Evolutionary conservation across 2,797 vertebrate genomes (phyloP), one percentile per base, ranked within the genome.

Genomic region (Gorsachius magnificus): DNA sequence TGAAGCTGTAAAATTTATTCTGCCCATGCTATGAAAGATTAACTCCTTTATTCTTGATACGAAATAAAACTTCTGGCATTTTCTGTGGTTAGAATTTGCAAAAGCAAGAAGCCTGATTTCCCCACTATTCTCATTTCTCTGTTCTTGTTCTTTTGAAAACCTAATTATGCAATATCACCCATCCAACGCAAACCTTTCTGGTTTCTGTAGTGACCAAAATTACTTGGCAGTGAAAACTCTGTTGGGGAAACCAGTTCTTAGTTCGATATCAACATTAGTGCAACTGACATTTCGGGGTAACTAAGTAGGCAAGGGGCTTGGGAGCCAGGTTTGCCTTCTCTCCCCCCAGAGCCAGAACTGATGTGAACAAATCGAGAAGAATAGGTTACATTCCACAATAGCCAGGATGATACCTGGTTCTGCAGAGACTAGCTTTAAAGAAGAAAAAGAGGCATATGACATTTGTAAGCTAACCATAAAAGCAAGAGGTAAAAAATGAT

Each of bases 101-200:
- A 97, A 96, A 96, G 90, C 83, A 87, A 97, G 89, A 87, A 93
- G 81, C 56, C 65, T 13, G 87, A 95, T 96, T 97, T 97, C 94
- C 93, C 72, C 89, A 95, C 77, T 72, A 79, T 81, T 97, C 89
- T 97, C 96, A 92, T 97, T 97, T 97, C 96, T 97, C 96, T 97
- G 69, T 96, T 97, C 79, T 94, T 95, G 81, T 93, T 96, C 93
- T 96, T 92, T 88, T 93, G 94, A 95, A 97, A 94, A 90, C 50
- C 53, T 51, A 89, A 60, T 97, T 96, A 92, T 95, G 96, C 95
- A 97, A 97, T 76, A 91, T 78, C 84, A 94, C 89, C 1, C 1
- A 86, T 85, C 63, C 85, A 89, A 76, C 10, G 16, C 72, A 91
- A 93, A 93, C 58, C 58, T 93, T 93, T 65, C 76, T 95, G 69